Evolutionary conservation across 2,797 vertebrate species (phyloP).

Genomic region (Tapirus indicus): DNA sequence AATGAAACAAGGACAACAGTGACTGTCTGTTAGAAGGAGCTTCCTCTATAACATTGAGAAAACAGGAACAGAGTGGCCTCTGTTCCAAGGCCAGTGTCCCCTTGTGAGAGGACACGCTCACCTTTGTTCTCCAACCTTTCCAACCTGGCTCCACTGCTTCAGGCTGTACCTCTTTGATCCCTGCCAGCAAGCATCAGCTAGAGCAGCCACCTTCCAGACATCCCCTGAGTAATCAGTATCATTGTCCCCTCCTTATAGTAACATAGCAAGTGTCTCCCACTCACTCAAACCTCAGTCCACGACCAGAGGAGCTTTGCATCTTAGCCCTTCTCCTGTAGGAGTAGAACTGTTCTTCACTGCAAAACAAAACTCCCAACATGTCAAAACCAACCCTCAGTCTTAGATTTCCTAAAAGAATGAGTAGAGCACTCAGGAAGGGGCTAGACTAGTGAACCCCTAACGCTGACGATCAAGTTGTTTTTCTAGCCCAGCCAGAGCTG

Average conservation of each 20-base stretch:
- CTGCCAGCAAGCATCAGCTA: not conserved
- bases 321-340: not conserved
- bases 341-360: constrained; percentile 12
- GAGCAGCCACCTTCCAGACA: not conserved
- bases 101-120: not conserved
- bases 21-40: constrained; percentile 42
- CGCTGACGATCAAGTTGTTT: not conserved
- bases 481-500: not conserved
- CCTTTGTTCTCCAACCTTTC: not conserved
- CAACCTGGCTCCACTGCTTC: not conserved
- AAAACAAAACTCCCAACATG: constrained; percentile 23
- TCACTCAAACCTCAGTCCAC: not conserved
- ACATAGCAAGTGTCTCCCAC: not conserved
- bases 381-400: not conserved
- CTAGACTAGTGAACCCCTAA: not conserved
- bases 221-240: not conserved
- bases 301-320: not conserved
- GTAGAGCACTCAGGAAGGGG: not conserved
- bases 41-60: not conserved
- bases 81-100: not conserved
- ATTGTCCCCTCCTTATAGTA: not conserved
- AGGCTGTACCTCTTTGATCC: not conserved
- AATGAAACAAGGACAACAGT: constrained; percentile 47
- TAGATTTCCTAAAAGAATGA: constrained; percentile 16
- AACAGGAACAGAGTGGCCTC: not conserved